Conservation (phyloP, 2,113 vertebrate species). For the Platycercus adscitus region DNA sequence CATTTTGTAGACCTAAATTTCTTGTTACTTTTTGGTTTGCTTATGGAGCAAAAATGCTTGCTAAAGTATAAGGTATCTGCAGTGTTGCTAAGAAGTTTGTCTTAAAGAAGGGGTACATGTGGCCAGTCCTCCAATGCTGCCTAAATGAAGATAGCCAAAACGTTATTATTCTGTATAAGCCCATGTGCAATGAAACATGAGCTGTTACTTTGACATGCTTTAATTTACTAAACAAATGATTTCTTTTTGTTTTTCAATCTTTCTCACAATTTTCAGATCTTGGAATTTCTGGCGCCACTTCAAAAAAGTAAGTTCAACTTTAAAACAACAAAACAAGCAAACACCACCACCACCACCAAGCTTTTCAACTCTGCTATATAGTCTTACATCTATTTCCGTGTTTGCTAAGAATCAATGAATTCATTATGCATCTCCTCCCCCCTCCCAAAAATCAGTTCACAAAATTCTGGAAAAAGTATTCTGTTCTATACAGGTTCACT, state of each 20-base stretch:
- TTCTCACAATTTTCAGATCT: constrained; percentile 82
- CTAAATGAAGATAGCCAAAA: neutral
- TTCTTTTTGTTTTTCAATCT: neutral
- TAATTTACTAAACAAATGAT: neutral
- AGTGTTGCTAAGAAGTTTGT: neutral
- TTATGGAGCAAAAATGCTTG: neutral
- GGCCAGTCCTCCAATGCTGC: neutral
- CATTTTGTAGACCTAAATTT: neutral
- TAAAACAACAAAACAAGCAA: neutral
- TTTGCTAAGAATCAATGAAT: neutral
- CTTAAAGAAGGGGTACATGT: neutral
- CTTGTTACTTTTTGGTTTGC: neutral
- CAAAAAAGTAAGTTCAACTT: constrained; percentile 90
- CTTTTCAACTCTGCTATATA: neutral
- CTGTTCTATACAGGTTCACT: neutral
- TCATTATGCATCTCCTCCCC: neutral
- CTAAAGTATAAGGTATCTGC: neutral
- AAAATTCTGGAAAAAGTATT: neutral
- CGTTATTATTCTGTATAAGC: neutral
- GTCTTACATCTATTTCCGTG: neutral
- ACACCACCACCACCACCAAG: neutral
- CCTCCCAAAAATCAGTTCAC: neutral
- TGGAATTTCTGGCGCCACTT: constrained; percentile 87
- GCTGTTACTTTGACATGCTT: neutral
- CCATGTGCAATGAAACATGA: neutral